These are phyloP conservation scores for Furcifer pardalis DNA, from an alignment of 2,797 vertebrate species.

Conservation along the genomic window DNA sequence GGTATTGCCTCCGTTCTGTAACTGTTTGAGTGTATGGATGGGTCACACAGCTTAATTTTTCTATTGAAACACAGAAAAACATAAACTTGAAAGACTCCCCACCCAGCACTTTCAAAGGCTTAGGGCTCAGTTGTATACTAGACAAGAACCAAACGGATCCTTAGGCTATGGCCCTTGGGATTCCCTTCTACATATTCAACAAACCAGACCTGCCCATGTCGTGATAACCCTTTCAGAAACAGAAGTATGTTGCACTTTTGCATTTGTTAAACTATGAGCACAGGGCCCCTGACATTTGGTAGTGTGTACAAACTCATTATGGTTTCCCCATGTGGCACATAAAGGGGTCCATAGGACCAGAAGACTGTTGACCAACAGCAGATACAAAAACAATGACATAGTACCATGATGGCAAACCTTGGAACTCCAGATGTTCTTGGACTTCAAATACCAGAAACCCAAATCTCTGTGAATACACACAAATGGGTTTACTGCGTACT, in stretches of 20 bases:
- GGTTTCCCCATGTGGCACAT: constrained; percentile 82
- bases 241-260: constrained; percentile 55
- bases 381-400: constrained; percentile 79
- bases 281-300: constrained; percentile 81
- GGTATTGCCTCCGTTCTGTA: too few species aligned
- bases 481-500: too few species aligned
- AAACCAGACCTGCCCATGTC: constrained; percentile 28
- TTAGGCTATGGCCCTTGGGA: not conserved
- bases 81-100: not conserved
- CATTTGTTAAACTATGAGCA: constrained; percentile 80
- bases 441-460: too few species aligned
- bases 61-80: not conserved
- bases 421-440: too few species aligned
- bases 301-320: constrained; percentile 81
- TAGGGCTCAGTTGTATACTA: not conserved
- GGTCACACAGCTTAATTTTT: too few species aligned
- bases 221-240: not conserved
- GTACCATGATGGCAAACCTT: too few species aligned
- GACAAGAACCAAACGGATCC: not conserved
- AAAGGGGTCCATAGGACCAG: constrained; percentile 85
- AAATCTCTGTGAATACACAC: too few species aligned
- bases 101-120: not conserved
- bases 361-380: constrained; percentile 79
- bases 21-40: constrained; percentile 33
- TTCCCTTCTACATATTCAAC: not conserved